Evolutionary conservation across 2,797 vertebrate species (phyloP), one percentile per base, ranked within the genome.

Genomic region (Varecia variegata): DNA sequence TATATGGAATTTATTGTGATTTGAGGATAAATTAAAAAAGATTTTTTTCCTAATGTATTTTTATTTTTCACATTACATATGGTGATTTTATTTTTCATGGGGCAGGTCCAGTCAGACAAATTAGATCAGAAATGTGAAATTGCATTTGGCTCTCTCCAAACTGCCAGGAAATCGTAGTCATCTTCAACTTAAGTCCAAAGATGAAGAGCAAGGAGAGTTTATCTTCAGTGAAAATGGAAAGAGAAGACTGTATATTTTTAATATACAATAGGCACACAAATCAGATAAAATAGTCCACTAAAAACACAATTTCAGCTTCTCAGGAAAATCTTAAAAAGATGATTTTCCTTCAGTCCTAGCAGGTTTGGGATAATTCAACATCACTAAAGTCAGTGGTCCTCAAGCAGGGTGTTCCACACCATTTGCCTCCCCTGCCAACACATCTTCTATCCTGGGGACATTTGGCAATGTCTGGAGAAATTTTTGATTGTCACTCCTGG

Each of bases 1-100:
- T 77, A 2, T 62, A 20, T 93, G 58, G 30, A 89, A 60, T 95
- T 96, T 90, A 76, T 94, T 85, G 82, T 73, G 43, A 94, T 93
- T 80, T 74, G 30, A 43, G 52, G 40, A 88, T 65, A 95, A 87
- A 62, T 14, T 67, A 35, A 70, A 65, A 30, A 40, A 65, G 35
- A 40, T 50, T 35, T 56, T 80, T 91, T 65, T 68, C 20, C 10
- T 40, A 87, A 80, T 58, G 3, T 60, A 60, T 30, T 93, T 91
- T 92, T 92, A 74, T 85, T 79, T 86, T 84, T 87, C 45, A 68
- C 10, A 70, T 76, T 90, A 38, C 7, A 60, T 62, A 40, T 30
- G 35, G 38, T 80, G 17, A 76, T 87, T 94, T 93, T 54, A 86
- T 83, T 88, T 95, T 94, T 94, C 56, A 86, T 30, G 40, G 30